Evolutionary conservation across 2,888 invertebrate species (phyloP), one percentile per base, ranked within the genome.

Genomic region (Spisula subtruncata): DNA sequence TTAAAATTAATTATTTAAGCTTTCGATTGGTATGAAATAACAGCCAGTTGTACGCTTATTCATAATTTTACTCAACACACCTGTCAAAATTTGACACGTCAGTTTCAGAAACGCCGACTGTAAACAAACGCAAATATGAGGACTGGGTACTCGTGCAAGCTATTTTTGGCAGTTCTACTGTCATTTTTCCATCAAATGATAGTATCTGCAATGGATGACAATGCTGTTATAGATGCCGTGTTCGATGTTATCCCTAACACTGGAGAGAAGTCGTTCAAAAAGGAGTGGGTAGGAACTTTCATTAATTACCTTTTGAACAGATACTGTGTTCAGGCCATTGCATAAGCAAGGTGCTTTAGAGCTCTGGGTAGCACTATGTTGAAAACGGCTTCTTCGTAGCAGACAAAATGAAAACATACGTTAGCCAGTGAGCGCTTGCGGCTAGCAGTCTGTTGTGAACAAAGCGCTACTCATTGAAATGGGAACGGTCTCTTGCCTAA

Each of bases 201-300:
- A 18, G 83, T 71, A 0, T n/a, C 6, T 20, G 71, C 41, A 46
- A 29, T 46, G 25, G 66, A 83, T 66, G 83, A 83, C 60, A 41
- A 41, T 46, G 48, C 56, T 10, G 66, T 83, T 18, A 8, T 83
- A 0, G n/a, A 20, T 0, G 29, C 18, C 4, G 29, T 25, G 6
- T 88, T 88, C 71, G 66, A 88, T 81, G 88, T 88, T 12, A 60
- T 51, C 8, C 88, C 88, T 20, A 84, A 84, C 41, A 41, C 41
- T 20, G 88, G 88, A 80, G 32, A 60, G 25, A 66, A 14, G 25
- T 18, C 46, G 16, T 60, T 20, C 29, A 20, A 66, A 20, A 83
- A 10, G 32, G 83, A 56, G 32, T 75, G 80, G 48, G 88, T 83
- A 84, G 8, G 79, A 46, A 14, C 1, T 29, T 83, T 56, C 1